These are phyloP conservation scores for Doris montereyensis DNA, from an alignment of 2,888 invertebrate genomes.

Conservation along the genomic window DNA sequence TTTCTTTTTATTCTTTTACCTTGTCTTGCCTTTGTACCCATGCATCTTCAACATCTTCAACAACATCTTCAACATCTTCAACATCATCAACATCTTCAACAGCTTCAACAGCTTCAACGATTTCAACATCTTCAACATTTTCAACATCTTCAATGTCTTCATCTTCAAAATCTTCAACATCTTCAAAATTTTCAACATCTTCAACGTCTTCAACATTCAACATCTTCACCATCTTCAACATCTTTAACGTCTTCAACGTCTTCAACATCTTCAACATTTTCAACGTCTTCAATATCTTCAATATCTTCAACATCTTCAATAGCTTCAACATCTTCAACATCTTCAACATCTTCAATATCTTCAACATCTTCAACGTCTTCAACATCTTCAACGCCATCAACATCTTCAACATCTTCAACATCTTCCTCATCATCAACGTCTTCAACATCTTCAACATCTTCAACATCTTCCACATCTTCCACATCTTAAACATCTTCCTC, in stretches of 20 bases:
- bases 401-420: background rate
- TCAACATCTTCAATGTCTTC: background rate
- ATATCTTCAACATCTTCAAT: no score
- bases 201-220: no score
- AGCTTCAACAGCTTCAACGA: background rate
- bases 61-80: background rate
- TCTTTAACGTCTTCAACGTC: no score
- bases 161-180: background rate
- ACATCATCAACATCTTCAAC: background rate
- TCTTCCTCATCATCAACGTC: background rate
- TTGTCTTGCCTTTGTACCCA: background rate
- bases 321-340: no score
- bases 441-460: background rate
- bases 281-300: no score
- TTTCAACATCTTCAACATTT: background rate
- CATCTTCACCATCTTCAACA: background rate
- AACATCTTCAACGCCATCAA: conserved; percentile 3
- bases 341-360: conserved; percentile 2
- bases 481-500: background rate
- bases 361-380: background rate
- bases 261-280: no score
- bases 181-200: background rate
- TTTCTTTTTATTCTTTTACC: background rate
- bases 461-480: background rate
- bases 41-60: background rate